These are phyloP conservation scores for Caenorhabditis doughertyi DNA, from an alignment of 2,888 invertebrate species.

Conservation along the genomic window DNA sequence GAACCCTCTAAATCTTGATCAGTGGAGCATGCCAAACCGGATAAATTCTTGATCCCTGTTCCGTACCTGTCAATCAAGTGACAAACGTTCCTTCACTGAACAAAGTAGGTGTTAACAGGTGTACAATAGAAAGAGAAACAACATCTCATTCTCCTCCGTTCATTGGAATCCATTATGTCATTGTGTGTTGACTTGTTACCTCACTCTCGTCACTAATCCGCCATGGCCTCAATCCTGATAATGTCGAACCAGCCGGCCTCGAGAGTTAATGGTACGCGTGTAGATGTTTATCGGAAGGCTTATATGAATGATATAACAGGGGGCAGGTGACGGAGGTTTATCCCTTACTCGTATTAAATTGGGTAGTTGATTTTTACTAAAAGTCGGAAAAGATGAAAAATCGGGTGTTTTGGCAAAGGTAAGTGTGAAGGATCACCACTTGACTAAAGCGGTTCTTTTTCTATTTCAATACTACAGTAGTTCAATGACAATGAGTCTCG, in stretches of 20 bases:
- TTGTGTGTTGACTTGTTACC: slow-evolving; percentile 60
- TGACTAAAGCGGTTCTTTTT: slow-evolving; percentile 63
- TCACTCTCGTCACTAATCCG: slow-evolving; percentile 55
- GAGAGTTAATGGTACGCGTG: slow-evolving; percentile 24
- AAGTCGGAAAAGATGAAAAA: slow-evolving; percentile 16
- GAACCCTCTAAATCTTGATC: neutral
- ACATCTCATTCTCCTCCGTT: slow-evolving; percentile 18
- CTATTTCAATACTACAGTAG: slow-evolving; percentile 28
- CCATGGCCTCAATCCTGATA: slow-evolving; percentile 53
- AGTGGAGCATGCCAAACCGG: slow-evolving; percentile 6
- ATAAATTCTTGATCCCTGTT: neutral
- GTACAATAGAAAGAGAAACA: slow-evolving; percentile 42
- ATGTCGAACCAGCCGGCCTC: slow-evolving; percentile 19
- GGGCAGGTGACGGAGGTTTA: slow-evolving; percentile 24
- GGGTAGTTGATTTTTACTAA: slow-evolving; percentile 12
- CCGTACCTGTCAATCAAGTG: slow-evolving; percentile 26
- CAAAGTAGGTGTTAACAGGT: slow-evolving; percentile 57
- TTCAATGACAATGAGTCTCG: slow-evolving; percentile 44
- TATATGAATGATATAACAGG: slow-evolving; percentile 33
- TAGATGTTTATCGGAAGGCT: slow-evolving; percentile 57
- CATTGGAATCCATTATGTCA: slow-evolving; percentile 48
- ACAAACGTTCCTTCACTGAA: slow-evolving; percentile 40
- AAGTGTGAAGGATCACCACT: slow-evolving; percentile 58
- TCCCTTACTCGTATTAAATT: slow-evolving; percentile 15
- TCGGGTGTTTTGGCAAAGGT: slow-evolving; percentile 44